These are phyloP conservation scores for Oligia latruncula DNA, from an alignment of 2,888 invertebrate genomes.

Conservation along the genomic window DNA sequence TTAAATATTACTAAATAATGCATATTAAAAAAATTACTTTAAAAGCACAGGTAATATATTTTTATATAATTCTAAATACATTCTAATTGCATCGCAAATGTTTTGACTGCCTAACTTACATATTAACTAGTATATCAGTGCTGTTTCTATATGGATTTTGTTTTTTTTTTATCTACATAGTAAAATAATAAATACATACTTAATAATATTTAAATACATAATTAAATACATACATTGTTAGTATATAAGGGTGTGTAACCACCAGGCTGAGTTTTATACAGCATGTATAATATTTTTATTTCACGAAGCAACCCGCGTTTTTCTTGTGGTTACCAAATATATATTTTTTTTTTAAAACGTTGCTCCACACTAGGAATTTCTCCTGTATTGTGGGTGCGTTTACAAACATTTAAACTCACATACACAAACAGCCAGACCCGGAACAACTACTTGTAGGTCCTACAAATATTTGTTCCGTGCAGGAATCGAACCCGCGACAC, in stretches of 20 bases:
- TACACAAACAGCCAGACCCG: no score
- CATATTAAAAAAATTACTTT: background rate
- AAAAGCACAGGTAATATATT: slow-evolving; percentile 14
- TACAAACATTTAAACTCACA: no score
- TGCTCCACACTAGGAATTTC: no score
- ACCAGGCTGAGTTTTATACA: background rate
- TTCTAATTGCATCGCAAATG: slow-evolving; percentile 33
- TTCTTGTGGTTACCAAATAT: background rate
- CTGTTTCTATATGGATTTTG: slow-evolving; percentile 38
- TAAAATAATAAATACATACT: slow-evolving; percentile 31
- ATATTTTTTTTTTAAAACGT: no score
- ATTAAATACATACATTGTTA: slow-evolving; percentile 1
- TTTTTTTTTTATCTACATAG: slow-evolving; percentile 60
- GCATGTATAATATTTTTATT: background rate
- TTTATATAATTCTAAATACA: slow-evolving; percentile 19
- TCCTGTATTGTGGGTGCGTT: no score
- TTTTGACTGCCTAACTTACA: slow-evolving; percentile 24
- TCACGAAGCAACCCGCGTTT: background rate
- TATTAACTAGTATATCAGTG: slow-evolving; percentile 39
- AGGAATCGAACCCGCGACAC: no score
- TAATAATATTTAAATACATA: slow-evolving; percentile 11
- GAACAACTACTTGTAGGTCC: no score
- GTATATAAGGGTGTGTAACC: background rate
- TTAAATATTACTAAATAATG: slow-evolving; percentile 18
- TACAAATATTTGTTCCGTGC: no score